These are phyloP conservation scores for Salmo trutta DNA, from an alignment of 2,797 vertebrate species.

Conservation along the genomic window DNA sequence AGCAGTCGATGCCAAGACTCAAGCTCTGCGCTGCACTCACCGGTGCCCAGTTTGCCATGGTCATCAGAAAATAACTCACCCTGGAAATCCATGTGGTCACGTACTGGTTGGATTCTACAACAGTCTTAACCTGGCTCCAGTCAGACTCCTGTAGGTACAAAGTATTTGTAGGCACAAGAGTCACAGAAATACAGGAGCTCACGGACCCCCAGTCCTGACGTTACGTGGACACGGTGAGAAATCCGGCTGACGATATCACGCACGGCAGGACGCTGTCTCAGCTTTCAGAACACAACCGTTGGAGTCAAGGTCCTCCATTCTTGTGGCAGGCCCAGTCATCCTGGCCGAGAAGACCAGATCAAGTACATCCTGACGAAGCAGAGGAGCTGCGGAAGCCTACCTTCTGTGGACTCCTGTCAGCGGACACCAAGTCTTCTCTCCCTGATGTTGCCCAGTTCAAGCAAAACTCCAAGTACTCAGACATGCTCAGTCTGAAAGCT, in stretches of 20 bases:
- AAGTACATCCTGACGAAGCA: background rate
- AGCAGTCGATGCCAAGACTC: slow-evolving; percentile 7
- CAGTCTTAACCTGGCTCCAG: background rate
- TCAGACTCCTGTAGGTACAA: slow-evolving; percentile 1
- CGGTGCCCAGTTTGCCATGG: slow-evolving; percentile 11
- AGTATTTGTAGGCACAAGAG: background rate
- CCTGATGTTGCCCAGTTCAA: background rate
- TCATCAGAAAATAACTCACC: slow-evolving; percentile 8
- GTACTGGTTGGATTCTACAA: background rate
- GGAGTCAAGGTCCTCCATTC: background rate
- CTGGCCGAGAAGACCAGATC: background rate
- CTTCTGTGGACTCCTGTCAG: background rate
- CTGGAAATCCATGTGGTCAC: too few species aligned
- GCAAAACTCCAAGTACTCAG: background rate
- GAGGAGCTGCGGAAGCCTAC: background rate
- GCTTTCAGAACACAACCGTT: background rate
- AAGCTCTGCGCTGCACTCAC: slow-evolving; percentile 7
- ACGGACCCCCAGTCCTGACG: background rate
- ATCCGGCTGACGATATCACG: slow-evolving; percentile 13
- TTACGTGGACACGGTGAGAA: slow-evolving; percentile 5
- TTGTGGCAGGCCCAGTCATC: background rate
- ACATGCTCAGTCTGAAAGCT: too few species aligned
- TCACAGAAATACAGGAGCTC: slow-evolving; percentile 25
- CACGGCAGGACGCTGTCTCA: too few species aligned
- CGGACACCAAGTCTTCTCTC: background rate